Evolutionary conservation across 2,888 invertebrate species (phyloP).

Genomic region (Oxyteleia sp.): DNA sequence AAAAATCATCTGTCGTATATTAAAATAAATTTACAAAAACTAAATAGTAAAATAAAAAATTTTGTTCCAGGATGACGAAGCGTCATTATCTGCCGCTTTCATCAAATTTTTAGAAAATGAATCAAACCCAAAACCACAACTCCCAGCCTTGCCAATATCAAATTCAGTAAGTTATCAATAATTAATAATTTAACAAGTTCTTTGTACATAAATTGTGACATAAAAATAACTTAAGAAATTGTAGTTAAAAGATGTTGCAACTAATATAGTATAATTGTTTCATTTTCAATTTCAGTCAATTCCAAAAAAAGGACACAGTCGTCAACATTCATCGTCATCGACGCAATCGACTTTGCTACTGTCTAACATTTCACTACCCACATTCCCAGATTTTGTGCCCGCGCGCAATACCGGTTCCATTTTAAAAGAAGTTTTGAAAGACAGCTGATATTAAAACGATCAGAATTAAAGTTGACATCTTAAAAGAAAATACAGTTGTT

Average conservation of each 20-base stretch:
- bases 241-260: neutral
- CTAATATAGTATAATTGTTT: neutral
- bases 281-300: slow-evolving; percentile 77
- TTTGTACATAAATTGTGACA: no score
- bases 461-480: neutral
- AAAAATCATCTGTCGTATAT: no score
- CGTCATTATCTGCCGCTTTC: slow-evolving; percentile 92
- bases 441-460: slow-evolving; percentile 87
- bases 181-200: no score
- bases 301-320: slow-evolving; percentile 83
- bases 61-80: slow-evolving; percentile 83
- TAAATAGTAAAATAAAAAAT: no score
- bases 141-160: slow-evolving; percentile 88
- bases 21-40: no score
- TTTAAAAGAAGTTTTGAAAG: slow-evolving; percentile 90
- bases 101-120: slow-evolving; percentile 94
- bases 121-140: slow-evolving; percentile 90
- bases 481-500: neutral
- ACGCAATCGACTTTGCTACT: slow-evolving; percentile 88
- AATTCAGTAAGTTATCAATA: slow-evolving; percentile 81
- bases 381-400: slow-evolving; percentile 89
- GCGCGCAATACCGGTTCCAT: slow-evolving; percentile 90
- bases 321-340: slow-evolving; percentile 86
- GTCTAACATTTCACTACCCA: slow-evolving; percentile 89
- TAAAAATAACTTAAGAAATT: neutral